Evolutionary conservation across 1,140 invertebrate genomes (phyloP).

Genomic region (Drosophila obscura): DNA sequence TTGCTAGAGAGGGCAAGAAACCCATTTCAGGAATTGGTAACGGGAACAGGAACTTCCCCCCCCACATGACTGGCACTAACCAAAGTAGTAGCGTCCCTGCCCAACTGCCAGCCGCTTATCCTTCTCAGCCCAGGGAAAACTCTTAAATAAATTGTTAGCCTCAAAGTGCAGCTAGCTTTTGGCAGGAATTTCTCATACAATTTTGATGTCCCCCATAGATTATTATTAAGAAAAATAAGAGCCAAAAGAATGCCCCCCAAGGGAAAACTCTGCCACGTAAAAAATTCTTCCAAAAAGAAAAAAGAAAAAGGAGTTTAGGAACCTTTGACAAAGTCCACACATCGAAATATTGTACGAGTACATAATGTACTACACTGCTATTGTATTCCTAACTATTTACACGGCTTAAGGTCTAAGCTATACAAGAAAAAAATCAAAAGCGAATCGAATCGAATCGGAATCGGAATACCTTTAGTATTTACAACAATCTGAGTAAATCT

Average conservation of each 20-base stretch:
- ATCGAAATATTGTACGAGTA: constrained; percentile 19
- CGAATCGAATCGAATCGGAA: too few species aligned
- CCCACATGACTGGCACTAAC: constrained; percentile 35
- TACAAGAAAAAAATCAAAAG: constrained; percentile 13
- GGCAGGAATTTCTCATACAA: constrained; percentile 34
- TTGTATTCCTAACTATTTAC: constrained; percentile 37
- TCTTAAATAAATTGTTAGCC: constrained; percentile 51
- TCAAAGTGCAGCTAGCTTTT: constrained; percentile 16
- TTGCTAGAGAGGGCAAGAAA: constrained; percentile 35
- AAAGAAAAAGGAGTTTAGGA: constrained; percentile 26
- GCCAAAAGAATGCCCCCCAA: too few species aligned
- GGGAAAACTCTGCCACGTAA: background rate
- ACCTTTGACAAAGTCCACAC: constrained; percentile 35
- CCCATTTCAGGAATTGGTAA: constrained; percentile 37
- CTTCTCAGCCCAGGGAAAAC: constrained; percentile 4
- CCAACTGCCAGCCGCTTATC: background rate
- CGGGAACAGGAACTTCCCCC: constrained; percentile 39
- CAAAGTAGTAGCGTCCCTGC: background rate
- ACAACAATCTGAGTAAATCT: constrained; percentile 48
- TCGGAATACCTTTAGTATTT: constrained; percentile 27
- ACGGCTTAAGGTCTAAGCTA: constrained; percentile 42
- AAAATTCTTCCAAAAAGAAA: too few species aligned
- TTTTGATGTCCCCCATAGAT: background rate
- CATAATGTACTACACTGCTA: background rate
- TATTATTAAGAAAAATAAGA: constrained; percentile 2